These are phyloP conservation scores for Sebastes iracundus DNA, from an alignment of 2,797 vertebrate genomes.

Conservation along the genomic window DNA sequence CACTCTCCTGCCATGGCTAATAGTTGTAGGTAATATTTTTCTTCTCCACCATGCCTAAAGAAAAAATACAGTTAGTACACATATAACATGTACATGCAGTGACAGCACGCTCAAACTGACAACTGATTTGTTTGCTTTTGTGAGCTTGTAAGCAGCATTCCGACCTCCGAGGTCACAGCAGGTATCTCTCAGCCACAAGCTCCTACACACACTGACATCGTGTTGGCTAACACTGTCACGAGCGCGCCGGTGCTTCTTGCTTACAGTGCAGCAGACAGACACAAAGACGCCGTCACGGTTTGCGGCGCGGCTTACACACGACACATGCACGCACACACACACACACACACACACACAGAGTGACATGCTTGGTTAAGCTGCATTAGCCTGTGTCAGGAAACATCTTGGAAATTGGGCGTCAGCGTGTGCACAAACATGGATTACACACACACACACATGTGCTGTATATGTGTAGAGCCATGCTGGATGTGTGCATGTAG, in stretches of 20 bases:
- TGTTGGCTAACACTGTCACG: conserved; percentile 56
- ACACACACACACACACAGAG: background rate
- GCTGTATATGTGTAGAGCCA: background rate
- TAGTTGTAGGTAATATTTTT: background rate
- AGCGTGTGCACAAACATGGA: conserved; percentile 39
- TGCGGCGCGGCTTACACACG: conserved; percentile 19
- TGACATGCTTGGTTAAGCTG: conserved; percentile 60
- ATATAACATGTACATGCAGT: background rate
- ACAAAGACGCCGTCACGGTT: conserved; percentile 45
- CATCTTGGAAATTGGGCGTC: conserved; percentile 64
- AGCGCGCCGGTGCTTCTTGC: conserved; percentile 40
- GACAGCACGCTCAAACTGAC: background rate
- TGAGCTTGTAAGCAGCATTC: background rate
- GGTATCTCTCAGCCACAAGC: conserved; percentile 39
- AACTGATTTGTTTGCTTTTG: conserved; percentile 20
- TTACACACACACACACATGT: conserved; percentile 10
- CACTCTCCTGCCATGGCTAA: background rate
- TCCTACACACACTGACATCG: conserved; percentile 30
- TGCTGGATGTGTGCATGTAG: background rate
- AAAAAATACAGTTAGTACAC: background rate
- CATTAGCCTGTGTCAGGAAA: conserved; percentile 62
- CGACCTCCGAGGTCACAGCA: conserved; percentile 54
- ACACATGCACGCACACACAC: background rate
- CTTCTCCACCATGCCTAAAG: background rate
- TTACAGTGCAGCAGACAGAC: conserved; percentile 52